Evolutionary conservation across 2,113 vertebrate species (phyloP).

Genomic region (Rana temporaria): DNA sequence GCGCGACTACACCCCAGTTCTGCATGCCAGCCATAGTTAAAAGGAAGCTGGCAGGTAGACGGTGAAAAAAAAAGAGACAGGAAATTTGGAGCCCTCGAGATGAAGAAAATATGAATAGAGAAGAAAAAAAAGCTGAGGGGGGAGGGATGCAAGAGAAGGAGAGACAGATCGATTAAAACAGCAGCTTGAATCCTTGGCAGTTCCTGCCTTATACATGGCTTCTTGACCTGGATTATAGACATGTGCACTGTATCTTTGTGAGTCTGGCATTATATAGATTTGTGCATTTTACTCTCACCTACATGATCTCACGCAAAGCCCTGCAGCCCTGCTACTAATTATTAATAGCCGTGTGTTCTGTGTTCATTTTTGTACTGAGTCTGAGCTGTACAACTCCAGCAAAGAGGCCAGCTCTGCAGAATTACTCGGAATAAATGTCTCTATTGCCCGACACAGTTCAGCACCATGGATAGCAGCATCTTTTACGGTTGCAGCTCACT

Average conservation of each 20-base stretch:
- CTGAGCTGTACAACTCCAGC: neutral
- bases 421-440: neutral
- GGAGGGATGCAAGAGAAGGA: conserved; percentile 23
- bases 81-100: neutral
- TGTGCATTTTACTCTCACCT: neutral
- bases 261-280: neutral
- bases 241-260: neutral
- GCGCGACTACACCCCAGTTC: neutral
- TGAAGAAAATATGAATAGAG: conserved; percentile 19
- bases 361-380: neutral
- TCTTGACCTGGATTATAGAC: conserved; percentile 48
- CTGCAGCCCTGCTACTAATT: neutral
- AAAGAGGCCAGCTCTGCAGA: neutral
- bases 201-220: conserved; percentile 41
- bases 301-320: neutral
- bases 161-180: conserved; percentile 54
- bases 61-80: neutral
- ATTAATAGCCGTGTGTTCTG: neutral
- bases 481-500: conserved; percentile 2
- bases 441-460: conserved; percentile 19
- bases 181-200: conserved; percentile 53
- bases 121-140: conserved; percentile 7
- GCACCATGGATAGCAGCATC: conserved; percentile 31
- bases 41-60: neutral
- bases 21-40: neutral